phyloP scores from a whole-genome alignment of 2,797 vertebrate genomes.

The Sebastes reedi region DNA sequence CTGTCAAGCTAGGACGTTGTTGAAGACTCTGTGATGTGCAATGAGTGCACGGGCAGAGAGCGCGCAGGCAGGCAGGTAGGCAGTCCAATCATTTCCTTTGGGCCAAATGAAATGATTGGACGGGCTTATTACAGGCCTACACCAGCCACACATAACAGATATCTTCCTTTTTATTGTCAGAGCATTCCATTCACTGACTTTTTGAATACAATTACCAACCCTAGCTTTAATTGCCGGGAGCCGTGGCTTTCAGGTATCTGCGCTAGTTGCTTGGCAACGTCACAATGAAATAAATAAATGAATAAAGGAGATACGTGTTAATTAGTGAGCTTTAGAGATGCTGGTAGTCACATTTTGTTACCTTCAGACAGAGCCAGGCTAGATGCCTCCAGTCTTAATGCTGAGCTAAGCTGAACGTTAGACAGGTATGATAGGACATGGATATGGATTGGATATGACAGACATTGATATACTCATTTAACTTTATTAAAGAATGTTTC shows the following conservation, averaged over 20 bases:
- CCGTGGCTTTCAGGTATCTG: neutral
- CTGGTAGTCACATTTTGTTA: too few relatives aligned
- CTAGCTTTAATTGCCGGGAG: neutral
- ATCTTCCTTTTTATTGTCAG: too few relatives aligned
- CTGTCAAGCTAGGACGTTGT: too few relatives aligned
- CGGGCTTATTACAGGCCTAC: too few relatives aligned
- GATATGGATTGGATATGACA: neutral
- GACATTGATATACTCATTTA: neutral
- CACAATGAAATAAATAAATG: neutral
- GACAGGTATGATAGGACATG: neutral
- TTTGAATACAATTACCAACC: neutral
- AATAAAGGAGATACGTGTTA: too few relatives aligned
- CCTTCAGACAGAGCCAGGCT: neutral
- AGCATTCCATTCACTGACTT: neutral
- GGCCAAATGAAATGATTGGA: too few relatives aligned
- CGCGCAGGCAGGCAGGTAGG: too few relatives aligned
- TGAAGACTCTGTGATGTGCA: too few relatives aligned
- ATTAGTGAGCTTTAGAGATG: too few relatives aligned
- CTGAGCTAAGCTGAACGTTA: slow-evolving; percentile 2
- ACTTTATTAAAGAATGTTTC: neutral
- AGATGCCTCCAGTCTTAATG: neutral
- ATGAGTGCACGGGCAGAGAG: too few relatives aligned
- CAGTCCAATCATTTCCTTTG: too few relatives aligned
- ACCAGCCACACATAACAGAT: too few relatives aligned
- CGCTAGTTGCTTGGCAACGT: neutral